These are phyloP conservation scores for Sarcophaga variegata DNA, from an alignment of 2,888 invertebrate species.

Conservation along the genomic window DNA sequence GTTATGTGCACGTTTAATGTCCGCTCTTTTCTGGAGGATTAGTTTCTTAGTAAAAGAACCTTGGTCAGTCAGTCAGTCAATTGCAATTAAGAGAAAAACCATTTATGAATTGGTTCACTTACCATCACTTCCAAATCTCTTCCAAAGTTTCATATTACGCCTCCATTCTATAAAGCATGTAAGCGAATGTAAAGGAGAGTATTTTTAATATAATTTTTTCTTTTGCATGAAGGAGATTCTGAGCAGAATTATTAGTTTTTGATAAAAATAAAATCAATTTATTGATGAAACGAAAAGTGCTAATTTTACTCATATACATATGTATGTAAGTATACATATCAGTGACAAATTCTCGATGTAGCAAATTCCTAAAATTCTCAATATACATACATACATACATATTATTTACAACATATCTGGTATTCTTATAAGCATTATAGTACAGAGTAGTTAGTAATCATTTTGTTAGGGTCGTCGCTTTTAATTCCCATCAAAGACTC, in stretches of 20 bases:
- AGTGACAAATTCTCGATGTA: no score
- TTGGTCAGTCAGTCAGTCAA: constrained; percentile 28
- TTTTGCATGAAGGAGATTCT: no score
- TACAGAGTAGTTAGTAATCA: no score
- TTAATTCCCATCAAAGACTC: no score
- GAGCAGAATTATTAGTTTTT: no score
- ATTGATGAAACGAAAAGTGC: no score
- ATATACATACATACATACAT: constrained; percentile 1
- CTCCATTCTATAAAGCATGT: not conserved
- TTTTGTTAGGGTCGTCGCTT: no score
- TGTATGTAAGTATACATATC: constrained; percentile 7
- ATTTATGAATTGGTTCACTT: constrained; percentile 46
- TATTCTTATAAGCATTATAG: no score
- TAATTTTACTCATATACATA: constrained; percentile 60
- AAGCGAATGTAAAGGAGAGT: no score
- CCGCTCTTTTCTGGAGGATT: constrained; percentile 41
- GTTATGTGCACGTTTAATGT: constrained; percentile 54
- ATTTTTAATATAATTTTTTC: no score
- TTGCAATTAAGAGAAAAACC: constrained; percentile 60
- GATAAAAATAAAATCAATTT: no score
- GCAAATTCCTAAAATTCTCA: no score
- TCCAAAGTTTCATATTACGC: constrained; percentile 55
- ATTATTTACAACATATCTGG: not conserved
- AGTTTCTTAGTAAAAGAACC: constrained; percentile 14
- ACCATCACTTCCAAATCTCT: constrained; percentile 52